phyloP scores from a whole-genome alignment of 2,797 vertebrate genomes.

The Avahi laniger region DNA sequence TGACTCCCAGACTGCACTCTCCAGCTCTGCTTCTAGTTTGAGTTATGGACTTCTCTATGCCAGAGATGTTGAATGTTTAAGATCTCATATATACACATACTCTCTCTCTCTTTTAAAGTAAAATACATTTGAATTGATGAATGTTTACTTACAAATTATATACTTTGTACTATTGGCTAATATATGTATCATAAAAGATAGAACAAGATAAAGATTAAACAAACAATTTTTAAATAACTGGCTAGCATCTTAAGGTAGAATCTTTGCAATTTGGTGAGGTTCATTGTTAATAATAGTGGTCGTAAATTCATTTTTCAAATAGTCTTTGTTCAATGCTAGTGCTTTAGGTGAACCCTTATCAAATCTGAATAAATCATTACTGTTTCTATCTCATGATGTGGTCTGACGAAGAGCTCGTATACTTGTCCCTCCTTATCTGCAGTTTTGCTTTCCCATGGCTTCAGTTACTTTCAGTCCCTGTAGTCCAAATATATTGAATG shows the following conservation, averaged over 20 bases:
- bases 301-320: neutral
- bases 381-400: neutral
- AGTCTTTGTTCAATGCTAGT: neutral
- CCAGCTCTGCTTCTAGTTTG: neutral
- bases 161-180: neutral
- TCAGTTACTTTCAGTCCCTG: neutral
- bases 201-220: neutral
- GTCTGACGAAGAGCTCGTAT: neutral
- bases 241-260: neutral
- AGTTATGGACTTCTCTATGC: neutral
- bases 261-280: neutral
- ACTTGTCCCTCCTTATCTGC: neutral
- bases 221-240: neutral
- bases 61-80: neutral
- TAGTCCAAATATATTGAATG: neutral
- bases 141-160: neutral
- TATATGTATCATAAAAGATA: neutral
- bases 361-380: neutral
- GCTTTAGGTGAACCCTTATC: neutral
- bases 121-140: conserved; percentile 42
- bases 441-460: neutral
- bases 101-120: neutral
- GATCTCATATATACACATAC: neutral
- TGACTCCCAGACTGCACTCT: neutral
- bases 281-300: neutral